These are phyloP conservation scores for Andricus quercusramuli DNA, from an alignment of 2,888 invertebrate genomes.

Conservation along the genomic window DNA sequence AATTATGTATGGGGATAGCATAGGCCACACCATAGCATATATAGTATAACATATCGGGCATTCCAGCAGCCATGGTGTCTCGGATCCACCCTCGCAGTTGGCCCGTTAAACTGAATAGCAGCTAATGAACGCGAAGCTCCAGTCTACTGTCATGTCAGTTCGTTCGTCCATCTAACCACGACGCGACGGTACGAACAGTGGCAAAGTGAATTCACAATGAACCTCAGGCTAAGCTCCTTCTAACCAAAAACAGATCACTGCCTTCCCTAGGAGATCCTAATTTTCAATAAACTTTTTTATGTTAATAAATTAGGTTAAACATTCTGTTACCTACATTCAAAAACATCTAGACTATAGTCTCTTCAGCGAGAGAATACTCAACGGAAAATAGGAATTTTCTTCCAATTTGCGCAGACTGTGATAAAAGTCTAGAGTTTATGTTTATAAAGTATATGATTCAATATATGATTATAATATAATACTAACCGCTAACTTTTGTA, in stretches of 20 bases:
- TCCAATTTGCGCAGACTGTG: too few species aligned
- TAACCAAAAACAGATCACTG: slow-evolving; percentile 35
- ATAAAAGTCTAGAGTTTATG: too few species aligned
- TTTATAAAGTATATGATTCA: too few species aligned
- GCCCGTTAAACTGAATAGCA: slow-evolving; percentile 76
- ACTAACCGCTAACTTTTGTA: too few species aligned
- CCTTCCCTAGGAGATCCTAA: background rate
- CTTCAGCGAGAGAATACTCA: too few species aligned
- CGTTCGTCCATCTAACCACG: slow-evolving; percentile 63
- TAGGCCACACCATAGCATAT: background rate
- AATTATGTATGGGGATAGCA: slow-evolving; percentile 71
- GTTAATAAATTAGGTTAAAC: background rate
- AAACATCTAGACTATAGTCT: too few species aligned
- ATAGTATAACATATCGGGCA: slow-evolving; percentile 74
- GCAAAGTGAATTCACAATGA: slow-evolving; percentile 46
- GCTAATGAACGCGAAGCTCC: slow-evolving; percentile 76
- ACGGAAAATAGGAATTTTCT: too few species aligned
- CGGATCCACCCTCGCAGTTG: slow-evolving; percentile 74
- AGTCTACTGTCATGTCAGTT: slow-evolving; percentile 67
- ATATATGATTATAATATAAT: too few species aligned
- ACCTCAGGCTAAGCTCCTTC: slow-evolving; percentile 23
- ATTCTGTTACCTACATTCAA: background rate
- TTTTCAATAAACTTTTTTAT: background rate
- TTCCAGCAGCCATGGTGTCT: slow-evolving; percentile 72
- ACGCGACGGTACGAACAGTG: slow-evolving; percentile 61